phyloP scores from a whole-genome alignment of 2,888 invertebrate genomes.

The Melanostoma scalare region DNA sequence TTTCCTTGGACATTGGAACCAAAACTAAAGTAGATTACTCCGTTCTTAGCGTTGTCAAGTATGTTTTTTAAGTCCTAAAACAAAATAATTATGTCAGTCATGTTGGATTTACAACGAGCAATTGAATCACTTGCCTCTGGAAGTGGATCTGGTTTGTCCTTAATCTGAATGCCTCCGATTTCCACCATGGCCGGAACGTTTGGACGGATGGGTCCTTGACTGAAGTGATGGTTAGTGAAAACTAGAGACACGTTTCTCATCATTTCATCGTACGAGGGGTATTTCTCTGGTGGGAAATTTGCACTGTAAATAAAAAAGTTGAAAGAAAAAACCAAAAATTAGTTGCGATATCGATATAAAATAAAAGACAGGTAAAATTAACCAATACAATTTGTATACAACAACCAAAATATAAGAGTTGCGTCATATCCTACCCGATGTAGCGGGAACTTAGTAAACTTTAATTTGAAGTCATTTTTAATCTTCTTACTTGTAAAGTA shows the following conservation, averaged over 20 bases:
- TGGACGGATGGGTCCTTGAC: conserved; percentile 76
- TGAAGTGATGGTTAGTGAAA: conserved; percentile 76
- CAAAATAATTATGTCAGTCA: neutral
- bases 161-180: conserved; percentile 78
- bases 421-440: no score
- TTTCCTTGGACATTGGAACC: conserved; percentile 78
- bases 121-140: conserved; percentile 72
- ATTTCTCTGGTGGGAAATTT: conserved; percentile 77
- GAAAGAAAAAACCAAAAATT: conserved; percentile 8
- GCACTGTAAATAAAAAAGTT: conserved; percentile 64
- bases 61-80: conserved; percentile 76
- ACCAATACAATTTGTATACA: no score
- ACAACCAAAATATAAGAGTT: no score
- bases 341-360: neutral
- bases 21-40: conserved; percentile 80
- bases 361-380: no score
- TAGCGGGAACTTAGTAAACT: no score
- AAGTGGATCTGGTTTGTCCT: conserved; percentile 76
- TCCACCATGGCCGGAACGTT: conserved; percentile 77
- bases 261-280: conserved; percentile 76
- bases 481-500: conserved; percentile 49
- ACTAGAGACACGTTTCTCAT: conserved; percentile 76
- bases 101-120: neutral
- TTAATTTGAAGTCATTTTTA: no score
- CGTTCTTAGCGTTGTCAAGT: conserved; percentile 79